A percentile compares a stretch with the other conserved stretches of the same genome.
Evolutionary conservation across 2,888 invertebrate genomes (phyloP).

Genomic region (Chamaedrilus cognettii): DNA sequence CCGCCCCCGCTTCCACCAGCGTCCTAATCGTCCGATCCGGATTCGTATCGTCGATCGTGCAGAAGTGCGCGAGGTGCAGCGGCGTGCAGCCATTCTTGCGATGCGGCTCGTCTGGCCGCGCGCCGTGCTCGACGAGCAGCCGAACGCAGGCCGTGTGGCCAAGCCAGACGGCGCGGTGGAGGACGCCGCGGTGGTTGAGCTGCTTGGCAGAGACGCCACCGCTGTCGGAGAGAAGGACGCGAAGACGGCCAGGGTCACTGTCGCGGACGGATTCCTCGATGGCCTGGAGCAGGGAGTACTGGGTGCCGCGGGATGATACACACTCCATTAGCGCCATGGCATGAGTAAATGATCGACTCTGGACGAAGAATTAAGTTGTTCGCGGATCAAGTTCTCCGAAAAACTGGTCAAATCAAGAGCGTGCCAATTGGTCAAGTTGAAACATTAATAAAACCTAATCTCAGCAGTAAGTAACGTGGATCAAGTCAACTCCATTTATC

Average conservation of each 20-base stretch:
- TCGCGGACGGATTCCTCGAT: conserved; percentile 38
- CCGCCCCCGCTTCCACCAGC: conserved; percentile 34
- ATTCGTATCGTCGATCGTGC: conserved; percentile 38
- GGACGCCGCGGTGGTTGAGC: conserved; percentile 30
- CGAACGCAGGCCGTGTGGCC: conserved; percentile 35
- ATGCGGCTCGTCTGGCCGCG: conserved; percentile 33
- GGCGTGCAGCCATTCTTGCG: conserved; percentile 40
- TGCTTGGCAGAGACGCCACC: conserved; percentile 19
- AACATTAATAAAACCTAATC: no score
- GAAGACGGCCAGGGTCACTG: conserved; percentile 28
- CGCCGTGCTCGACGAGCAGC: conserved; percentile 35
- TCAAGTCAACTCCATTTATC: no score
- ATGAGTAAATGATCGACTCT: no score
- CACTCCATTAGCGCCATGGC: conserved; percentile 34
- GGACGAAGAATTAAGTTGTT: no score
- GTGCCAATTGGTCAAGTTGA: no score
- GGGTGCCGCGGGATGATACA: conserved; percentile 27
- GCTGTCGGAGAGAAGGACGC: conserved; percentile 24
- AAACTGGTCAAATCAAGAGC: no score
- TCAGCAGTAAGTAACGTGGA: no score
- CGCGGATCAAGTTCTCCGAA: no score
- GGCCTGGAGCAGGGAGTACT: conserved; percentile 31
- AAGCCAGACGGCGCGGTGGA: conserved; percentile 39
- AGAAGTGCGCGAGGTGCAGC: conserved; percentile 40
- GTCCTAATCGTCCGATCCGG: conserved; percentile 32